Conservation (phyloP, 2,797 vertebrate genomes). For the Melanogrammus aeglefinus region DNA sequence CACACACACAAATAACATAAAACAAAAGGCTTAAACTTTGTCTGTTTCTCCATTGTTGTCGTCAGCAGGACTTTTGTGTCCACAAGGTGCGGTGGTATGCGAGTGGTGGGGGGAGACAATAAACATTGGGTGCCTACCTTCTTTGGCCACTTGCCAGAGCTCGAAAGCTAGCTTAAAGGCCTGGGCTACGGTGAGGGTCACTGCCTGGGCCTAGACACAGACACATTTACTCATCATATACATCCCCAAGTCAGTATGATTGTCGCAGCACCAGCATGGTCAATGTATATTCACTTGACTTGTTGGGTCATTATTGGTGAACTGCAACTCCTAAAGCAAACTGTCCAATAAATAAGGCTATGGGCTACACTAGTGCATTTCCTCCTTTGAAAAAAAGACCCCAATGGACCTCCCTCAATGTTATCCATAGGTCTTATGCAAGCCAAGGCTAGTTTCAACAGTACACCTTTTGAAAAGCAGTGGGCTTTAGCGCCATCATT, state of each 20-base stretch:
- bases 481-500: not conserved
- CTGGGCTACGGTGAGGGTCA: slow-evolving; percentile 92
- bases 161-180: slow-evolving; percentile 94
- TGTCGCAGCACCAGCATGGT: too few relatives aligned
- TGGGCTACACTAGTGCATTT: too few relatives aligned
- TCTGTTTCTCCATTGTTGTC: not conserved
- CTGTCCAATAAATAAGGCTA: too few relatives aligned
- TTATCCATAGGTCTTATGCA: not conserved
- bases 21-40: too few relatives aligned
- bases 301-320: too few relatives aligned
- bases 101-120: not conserved
- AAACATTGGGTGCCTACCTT: slow-evolving; percentile 76
- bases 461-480: not conserved
- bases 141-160: slow-evolving; percentile 89
- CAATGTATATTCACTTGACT: too few relatives aligned
- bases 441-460: not conserved
- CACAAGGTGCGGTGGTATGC: not conserved
- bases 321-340: too few relatives aligned
- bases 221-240: not conserved
- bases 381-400: too few relatives aligned
- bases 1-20: not conserved
- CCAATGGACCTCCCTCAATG: too few relatives aligned
- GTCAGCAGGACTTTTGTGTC: slow-evolving; percentile 10
- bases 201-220: slow-evolving; percentile 84
- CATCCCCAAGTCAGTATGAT: not conserved